Evolutionary conservation across 2,888 invertebrate genomes (phyloP).

Genomic region (Troglohyphantes excavatus): DNA sequence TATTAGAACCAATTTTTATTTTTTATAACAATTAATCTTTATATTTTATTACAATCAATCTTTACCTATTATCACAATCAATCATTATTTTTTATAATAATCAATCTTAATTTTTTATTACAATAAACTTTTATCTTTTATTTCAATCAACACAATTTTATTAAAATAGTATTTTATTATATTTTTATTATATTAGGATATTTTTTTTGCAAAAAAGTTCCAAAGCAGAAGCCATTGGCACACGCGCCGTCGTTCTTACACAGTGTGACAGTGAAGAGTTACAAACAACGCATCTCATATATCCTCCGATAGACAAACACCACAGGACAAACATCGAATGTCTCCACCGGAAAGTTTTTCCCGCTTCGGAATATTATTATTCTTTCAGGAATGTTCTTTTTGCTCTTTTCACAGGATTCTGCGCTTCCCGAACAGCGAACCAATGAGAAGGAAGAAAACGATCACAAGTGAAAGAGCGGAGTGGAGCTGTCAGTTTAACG

Average conservation of each 20-base stretch:
- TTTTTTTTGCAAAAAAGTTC: not conserved
- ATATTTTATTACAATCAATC: no score
- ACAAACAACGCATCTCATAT: not conserved
- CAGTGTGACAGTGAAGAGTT: not conserved
- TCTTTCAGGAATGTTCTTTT: not conserved
- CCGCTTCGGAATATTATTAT: not conserved
- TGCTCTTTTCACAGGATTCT: not conserved
- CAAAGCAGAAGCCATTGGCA: not conserved
- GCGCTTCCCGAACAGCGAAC: conserved; percentile 1
- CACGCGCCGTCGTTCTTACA: not conserved
- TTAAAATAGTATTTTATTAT: no score
- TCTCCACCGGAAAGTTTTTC: not conserved
- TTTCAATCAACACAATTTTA: no score
- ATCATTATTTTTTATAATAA: no score
- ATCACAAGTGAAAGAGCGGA: not conserved
- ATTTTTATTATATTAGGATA: no score
- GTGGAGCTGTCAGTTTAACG: no score
- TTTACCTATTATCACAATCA: no score
- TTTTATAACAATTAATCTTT: no score
- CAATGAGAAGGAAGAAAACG: conserved; percentile 6
- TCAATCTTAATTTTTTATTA: no score
- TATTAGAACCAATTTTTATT: no score
- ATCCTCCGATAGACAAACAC: not conserved
- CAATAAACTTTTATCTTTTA: no score
- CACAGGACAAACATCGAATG: not conserved